A percentile compares a stretch with the other conserved stretches of the same genome.
phyloP scores from a whole-genome alignment of 2,797 vertebrate species.

The Chelon labrosus region DNA sequence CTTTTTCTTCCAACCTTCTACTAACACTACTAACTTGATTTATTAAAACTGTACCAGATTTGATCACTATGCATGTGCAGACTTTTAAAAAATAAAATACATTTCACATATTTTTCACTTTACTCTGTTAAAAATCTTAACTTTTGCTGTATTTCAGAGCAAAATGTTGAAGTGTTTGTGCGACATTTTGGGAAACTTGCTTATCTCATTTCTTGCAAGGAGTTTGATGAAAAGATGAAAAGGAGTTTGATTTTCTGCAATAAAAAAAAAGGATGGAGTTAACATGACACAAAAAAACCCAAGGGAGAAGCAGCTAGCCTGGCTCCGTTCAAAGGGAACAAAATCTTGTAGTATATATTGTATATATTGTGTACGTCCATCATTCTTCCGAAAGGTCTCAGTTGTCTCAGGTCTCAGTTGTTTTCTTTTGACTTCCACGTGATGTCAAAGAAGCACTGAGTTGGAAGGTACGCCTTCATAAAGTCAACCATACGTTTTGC shows the following conservation, averaged over 20 bases:
- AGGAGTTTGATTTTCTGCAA: no score
- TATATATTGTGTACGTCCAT: no score
- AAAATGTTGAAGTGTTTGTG: background rate
- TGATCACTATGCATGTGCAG: conserved; percentile 4
- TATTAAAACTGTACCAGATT: no score
- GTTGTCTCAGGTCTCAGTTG: no score
- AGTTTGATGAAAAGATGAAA: conserved; percentile 1
- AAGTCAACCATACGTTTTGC: no score
- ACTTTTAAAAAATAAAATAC: background rate
- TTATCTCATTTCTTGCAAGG: background rate
- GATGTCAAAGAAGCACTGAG: no score
- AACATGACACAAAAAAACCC: background rate
- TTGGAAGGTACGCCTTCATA: no score
- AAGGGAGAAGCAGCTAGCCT: background rate
- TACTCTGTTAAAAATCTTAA: background rate
- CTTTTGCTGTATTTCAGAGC: background rate
- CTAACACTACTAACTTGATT: conserved; percentile 10
- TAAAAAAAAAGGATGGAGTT: background rate
- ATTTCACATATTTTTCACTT: background rate
- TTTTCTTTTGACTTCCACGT: no score
- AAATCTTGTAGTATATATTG: background rate
- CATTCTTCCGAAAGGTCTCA: no score
- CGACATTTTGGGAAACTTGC: conserved; percentile 4
- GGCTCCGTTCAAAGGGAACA: background rate
- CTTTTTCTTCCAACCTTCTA: background rate